A percentile compares a stretch with the other conserved stretches of the same genome.
phyloP scores from a whole-genome alignment of 2,888 invertebrate species.

The Hemistola chrysoprasaria region DNA sequence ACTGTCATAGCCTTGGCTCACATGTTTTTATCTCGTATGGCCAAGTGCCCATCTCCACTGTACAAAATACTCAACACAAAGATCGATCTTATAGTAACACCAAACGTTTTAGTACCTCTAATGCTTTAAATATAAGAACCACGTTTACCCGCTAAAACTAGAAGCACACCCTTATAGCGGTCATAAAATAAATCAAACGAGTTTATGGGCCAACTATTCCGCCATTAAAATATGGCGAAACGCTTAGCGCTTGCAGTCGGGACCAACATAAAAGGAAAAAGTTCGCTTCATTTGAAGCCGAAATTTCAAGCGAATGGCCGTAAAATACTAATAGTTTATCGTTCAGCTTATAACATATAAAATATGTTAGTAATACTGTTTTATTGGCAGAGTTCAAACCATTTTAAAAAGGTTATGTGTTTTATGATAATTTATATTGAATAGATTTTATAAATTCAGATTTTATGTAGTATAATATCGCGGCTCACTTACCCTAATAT shows the following conservation, averaged over 20 bases:
- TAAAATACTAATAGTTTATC: not conserved
- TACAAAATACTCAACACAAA: too few species aligned
- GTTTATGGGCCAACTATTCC: conserved; percentile 72
- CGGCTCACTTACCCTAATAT: too few species aligned
- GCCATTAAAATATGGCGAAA: conserved; percentile 76
- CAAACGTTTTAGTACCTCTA: too few species aligned
- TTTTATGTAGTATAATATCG: too few species aligned
- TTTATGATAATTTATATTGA: too few species aligned
- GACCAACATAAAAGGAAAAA: conserved; percentile 42
- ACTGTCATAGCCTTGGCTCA: too few species aligned
- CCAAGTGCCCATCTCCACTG: too few species aligned
- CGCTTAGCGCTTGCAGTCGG: conserved; percentile 53
- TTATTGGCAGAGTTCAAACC: not conserved
- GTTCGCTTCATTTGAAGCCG: conserved; percentile 20
- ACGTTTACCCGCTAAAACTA: conserved; percentile 35
- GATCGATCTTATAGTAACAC: too few species aligned
- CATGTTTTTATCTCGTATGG: too few species aligned
- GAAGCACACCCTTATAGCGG: conserved; percentile 42
- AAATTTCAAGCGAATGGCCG: conserved; percentile 4
- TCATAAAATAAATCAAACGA: conserved; percentile 78
- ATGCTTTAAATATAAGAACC: too few species aligned
- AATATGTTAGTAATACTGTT: not conserved
- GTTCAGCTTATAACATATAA: too few species aligned
- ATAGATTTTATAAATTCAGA: too few species aligned
- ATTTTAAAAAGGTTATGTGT: not conserved